phyloP scores from a whole-genome alignment of 2,888 invertebrate genomes.

The Scaptomyza reducta region DNA sequence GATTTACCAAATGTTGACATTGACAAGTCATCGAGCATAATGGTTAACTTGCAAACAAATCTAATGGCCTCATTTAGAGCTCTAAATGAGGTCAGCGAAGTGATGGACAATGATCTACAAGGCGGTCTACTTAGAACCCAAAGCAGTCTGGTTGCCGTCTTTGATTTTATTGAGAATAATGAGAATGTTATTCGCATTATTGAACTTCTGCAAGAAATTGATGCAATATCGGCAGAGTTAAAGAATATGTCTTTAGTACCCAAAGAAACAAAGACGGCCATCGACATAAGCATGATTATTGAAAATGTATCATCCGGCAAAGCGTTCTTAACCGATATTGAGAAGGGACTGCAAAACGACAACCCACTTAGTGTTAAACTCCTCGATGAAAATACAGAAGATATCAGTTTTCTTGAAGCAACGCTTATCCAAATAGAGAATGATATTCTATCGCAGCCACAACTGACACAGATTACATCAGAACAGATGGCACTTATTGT shows the following conservation, averaged over 20 bases:
- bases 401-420: conserved; percentile 67
- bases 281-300: conserved; percentile 64
- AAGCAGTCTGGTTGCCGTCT: conserved; percentile 74
- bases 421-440: conserved; percentile 68
- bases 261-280: conserved; percentile 19
- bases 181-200: conserved; percentile 78
- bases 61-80: conserved; percentile 80
- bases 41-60: conserved; percentile 78
- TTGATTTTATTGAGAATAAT: conserved; percentile 81
- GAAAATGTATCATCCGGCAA: conserved; percentile 72
- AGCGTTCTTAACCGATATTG: conserved; percentile 71
- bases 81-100: conserved; percentile 78
- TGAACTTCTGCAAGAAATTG: conserved; percentile 82
- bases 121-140: conserved; percentile 71
- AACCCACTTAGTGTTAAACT: conserved; percentile 63
- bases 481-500: conserved; percentile 69
- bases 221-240: conserved; percentile 74
- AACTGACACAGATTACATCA: conserved; percentile 55
- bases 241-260: conserved; percentile 45
- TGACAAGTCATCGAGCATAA: conserved; percentile 75
- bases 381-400: conserved; percentile 66
- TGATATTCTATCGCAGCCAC: conserved; percentile 66
- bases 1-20: conserved; percentile 70
- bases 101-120: conserved; percentile 53
- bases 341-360: conserved; percentile 71